Conservation (phyloP, 2,113 vertebrate genomes). For the Antechinus flavipes region DNA sequence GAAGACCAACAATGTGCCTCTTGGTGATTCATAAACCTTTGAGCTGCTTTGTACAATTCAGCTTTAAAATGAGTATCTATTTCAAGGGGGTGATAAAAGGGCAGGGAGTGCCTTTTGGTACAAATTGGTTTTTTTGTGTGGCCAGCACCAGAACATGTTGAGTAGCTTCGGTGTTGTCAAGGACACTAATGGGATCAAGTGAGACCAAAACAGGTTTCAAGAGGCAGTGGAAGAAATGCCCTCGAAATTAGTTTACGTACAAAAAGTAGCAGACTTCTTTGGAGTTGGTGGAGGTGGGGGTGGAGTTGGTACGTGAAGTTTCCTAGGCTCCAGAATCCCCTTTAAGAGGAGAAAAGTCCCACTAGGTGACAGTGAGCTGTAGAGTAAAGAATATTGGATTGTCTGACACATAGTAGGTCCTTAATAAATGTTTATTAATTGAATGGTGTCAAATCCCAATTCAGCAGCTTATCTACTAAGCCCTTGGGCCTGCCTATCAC, state of each 20-base stretch:
- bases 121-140: background rate
- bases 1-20: conserved; percentile 71
- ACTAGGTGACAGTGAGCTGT: background rate
- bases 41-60: conserved; percentile 66
- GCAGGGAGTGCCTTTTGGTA: background rate
- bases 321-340: background rate
- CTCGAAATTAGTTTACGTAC: background rate
- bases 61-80: conserved; percentile 60
- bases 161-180: background rate
- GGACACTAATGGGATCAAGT: background rate
- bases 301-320: background rate
- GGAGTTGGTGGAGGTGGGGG: no score
- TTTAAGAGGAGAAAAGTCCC: background rate
- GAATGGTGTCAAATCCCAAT: background rate
- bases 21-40: conserved; percentile 72
- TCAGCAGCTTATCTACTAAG: background rate
- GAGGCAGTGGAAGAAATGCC: background rate
- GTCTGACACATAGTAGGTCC: background rate
- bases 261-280: no score
- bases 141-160: background rate
- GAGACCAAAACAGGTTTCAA: background rate
- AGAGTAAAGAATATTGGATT: background rate
- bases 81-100: conserved; percentile 36
- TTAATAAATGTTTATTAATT: background rate
- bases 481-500: background rate